A percentile compares a stretch with the other conserved stretches of the same genome.
Evolutionary conservation across 2,797 vertebrate species (phyloP).

Genomic region (Loris lydekkerianus): DNA sequence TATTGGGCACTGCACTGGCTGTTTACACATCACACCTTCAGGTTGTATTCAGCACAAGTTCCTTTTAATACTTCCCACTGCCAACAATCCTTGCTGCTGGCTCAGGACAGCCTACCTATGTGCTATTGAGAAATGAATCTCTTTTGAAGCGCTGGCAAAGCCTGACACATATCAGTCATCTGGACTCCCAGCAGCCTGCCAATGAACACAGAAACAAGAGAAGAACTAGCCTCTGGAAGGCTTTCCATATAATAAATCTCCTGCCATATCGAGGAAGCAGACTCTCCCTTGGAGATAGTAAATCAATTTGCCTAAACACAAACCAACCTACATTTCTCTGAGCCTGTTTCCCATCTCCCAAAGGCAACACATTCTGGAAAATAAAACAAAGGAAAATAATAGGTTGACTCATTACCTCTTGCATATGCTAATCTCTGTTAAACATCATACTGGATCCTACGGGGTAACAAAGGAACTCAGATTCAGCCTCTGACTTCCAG

Average conservation of each 20-base stretch:
- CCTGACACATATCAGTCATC: background rate
- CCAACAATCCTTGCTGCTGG: background rate
- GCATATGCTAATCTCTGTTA: background rate
- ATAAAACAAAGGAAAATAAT: background rate
- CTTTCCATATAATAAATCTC: slow-evolving; percentile 53
- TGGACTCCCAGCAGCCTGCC: slow-evolving; percentile 3
- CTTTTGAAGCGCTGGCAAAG: slow-evolving; percentile 32
- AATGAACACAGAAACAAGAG: slow-evolving; percentile 41
- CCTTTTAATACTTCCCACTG: background rate
- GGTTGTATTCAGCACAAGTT: slow-evolving; percentile 22
- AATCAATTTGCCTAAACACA: slow-evolving; percentile 48
- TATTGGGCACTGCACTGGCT: background rate
- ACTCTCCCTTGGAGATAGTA: slow-evolving; percentile 27
- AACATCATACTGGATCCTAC: background rate
- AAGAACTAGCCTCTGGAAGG: slow-evolving; percentile 33
- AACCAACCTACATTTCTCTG: slow-evolving; percentile 24
- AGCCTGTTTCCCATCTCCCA: slow-evolving; percentile 14
- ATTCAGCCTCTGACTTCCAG: background rate
- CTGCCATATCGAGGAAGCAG: background rate
- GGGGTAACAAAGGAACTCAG: background rate
- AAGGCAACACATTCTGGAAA: slow-evolving; percentile 10
- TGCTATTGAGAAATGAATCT: slow-evolving; percentile 22
- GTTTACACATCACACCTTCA: background rate
- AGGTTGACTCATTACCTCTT: background rate
- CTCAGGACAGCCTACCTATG: background rate